Base-by-base conservation (phyloP, 2,888 invertebrate genomes). In the Mesorhabditis spiculigera region DNA sequence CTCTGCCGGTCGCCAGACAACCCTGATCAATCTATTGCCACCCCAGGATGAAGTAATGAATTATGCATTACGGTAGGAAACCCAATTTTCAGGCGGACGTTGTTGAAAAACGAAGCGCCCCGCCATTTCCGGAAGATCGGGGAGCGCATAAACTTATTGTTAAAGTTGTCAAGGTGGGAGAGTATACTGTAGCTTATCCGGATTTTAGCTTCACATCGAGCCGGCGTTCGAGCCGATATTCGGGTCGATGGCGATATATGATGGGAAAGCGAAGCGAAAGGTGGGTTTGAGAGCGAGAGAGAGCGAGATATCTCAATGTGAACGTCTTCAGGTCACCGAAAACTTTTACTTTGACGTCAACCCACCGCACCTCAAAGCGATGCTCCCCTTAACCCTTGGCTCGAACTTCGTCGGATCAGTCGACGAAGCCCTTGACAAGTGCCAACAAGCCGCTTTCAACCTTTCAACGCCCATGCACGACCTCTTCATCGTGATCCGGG, bases 261-360 rank as follows among this genome's bases (percentile, higher is more conserved):
- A 97, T 88, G 92, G 93, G 0, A 93, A 92, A 86, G 94, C 94
- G 41, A 78, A 72, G 43, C 72, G 76, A 28, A 79, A 79, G 73
- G 65, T 42, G 62, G 66, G 66, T 70, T 68, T n/a, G 45, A 66
- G 74, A 75, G 41, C 1, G 41, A 63, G 63, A 63, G 41, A 28
- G 28, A 28, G 28, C 28, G 28, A 63, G 16, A 28, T 8, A 63
- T 63, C 63, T 28, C n/a, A 13, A 43, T 28, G 8, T 41, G 43
- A 13, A 65, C 16, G 10, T 65, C 13, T 41, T 44, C 76, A 87
- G 86, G 90, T 95, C 65, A 95, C 96, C 0, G 97, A 97, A 87
- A 96, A 95, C 84, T 96, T 97, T 88, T 93, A 96, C 86, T 95
- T 96, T 88, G 95, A 96, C 86, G 89, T 95, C 89, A 95, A 95